Evolutionary conservation across 2,888 invertebrate species (phyloP), one percentile per base, ranked within the genome.

Genomic region (Prosopocoilus inquinatus): DNA sequence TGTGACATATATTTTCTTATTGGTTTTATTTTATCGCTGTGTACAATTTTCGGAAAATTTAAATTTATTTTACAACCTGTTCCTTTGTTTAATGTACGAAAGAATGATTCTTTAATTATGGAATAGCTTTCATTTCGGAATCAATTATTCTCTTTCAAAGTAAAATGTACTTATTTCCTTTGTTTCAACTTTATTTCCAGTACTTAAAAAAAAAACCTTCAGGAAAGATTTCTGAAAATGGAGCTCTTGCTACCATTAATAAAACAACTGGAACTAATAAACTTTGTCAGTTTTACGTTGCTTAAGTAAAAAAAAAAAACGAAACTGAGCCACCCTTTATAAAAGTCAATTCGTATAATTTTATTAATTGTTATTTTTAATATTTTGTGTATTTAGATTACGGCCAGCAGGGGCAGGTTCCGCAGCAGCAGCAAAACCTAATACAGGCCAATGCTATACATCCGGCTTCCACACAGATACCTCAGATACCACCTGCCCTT

Each of bases 331-430:
- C 38, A 38, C 1, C 13, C 13, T 4, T 3, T 15, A 44, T n/a
- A 13, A n/a, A 44, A 7, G 8, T 44, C 16, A 11, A 15, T 28
- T 45, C 13, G 41, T 9, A 7, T 16, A 13, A 46, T 46, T 32
- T 46, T 32, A 32, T 32, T 28, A 28, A 9, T 15, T 32, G n/a
- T 12, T 9, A 15, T 46, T n/a, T 8, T 33, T 53, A 9, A 36
- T 55, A n/a, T 33, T 38, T 20, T 32, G 15, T 15, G 50, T 51
- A 65, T 67, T 46, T 59, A 72, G 74, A 75, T 47, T 73, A 71
- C 60, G 67, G 64, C 59, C 72, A 69, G 46, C 68, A 68, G 55
- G 60, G 57, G 28, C 63, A 61, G 33, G 38, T 60, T 38, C 48
- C 58, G 39, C 57, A 60, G 12, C 61, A 60, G 44, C 63, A 63